phyloP scores from a whole-genome alignment of 53 echinoderm and acorn worm genomes.

The Glandiceps talaboti region DNA sequence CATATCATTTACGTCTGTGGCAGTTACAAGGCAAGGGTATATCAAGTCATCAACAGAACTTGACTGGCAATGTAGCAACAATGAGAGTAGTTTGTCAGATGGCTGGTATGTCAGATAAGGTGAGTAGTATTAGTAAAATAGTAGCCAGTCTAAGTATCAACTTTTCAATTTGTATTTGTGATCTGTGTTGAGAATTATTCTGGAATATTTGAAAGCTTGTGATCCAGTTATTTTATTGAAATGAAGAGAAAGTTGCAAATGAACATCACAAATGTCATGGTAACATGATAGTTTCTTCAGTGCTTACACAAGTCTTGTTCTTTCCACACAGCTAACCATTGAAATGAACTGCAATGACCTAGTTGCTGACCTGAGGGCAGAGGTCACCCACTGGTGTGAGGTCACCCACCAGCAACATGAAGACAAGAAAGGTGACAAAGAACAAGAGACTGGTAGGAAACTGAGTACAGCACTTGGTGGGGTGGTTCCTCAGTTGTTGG shows the following conservation, averaged over 20 bases:
- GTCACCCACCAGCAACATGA: conserved; percentile 44
- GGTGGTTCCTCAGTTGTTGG: not conserved
- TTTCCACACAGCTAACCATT: conserved; percentile 41
- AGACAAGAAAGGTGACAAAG: conserved; percentile 17
- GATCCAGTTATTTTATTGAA: no score
- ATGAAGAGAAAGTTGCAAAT: no score
- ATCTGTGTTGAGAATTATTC: no score
- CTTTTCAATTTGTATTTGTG: no score
- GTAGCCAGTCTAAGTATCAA: no score
- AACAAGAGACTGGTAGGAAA: not conserved
- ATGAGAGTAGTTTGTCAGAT: conserved; percentile 68
- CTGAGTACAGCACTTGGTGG: not conserved
- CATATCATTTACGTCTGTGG: conserved; percentile 73
- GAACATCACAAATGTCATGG: no score
- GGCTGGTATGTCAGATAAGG: conserved; percentile 77
- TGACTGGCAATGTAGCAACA: conserved; percentile 30
- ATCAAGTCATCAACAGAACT: conserved; percentile 55
- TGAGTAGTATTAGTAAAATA: no score
- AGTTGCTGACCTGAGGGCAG: conserved; percentile 71
- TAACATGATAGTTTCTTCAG: no score
- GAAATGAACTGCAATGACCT: conserved; percentile 62
- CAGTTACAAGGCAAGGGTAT: conserved; percentile 62
- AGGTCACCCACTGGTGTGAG: conserved; percentile 72
- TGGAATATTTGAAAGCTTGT: no score
- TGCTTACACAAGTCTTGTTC: no score